phyloP scores from a whole-genome alignment of 2,888 invertebrate genomes.

The Sthenelais limicola region DNA sequence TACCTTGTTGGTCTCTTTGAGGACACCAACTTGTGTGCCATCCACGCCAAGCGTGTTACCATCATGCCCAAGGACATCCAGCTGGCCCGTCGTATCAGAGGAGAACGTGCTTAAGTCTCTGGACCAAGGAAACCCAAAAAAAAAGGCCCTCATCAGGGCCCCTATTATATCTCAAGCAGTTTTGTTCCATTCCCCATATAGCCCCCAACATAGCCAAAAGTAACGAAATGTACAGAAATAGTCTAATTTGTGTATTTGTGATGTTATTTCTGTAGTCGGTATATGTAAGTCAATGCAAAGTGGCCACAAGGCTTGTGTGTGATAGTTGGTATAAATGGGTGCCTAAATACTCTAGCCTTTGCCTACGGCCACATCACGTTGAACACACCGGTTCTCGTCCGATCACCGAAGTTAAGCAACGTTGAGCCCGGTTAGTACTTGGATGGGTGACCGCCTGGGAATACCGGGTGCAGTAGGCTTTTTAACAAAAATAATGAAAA shows the following conservation, averaged over 20 bases:
- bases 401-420: slow-evolving; percentile 51
- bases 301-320: no score
- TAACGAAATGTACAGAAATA: no score
- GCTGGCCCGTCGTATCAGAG: slow-evolving; percentile 95
- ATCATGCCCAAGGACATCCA: slow-evolving; percentile 99
- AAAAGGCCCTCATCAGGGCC: slow-evolving; percentile 33
- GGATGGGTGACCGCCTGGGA: slow-evolving; percentile 51
- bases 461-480: slow-evolving; percentile 49
- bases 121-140: neutral
- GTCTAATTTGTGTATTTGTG: no score
- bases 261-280: no score
- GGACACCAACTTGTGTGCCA: slow-evolving; percentile 97
- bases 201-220: no score
- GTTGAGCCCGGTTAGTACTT: slow-evolving; percentile 50
- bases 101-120: slow-evolving; percentile 80
- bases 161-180: no score
- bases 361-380: slow-evolving; percentile 35
- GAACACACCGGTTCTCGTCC: slow-evolving; percentile 49
- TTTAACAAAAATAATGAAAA: no score
- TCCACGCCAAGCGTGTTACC: slow-evolving; percentile 96
- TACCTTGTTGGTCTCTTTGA: slow-evolving; percentile 85
- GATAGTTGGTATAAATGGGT: no score
- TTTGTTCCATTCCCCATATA: no score
- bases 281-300: no score
- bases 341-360: no score